A percentile compares a stretch with the other conserved stretches of the same genome.
phyloP scores from a whole-genome alignment of 2,888 invertebrate genomes.

The Hemithea aestivaria region DNA sequence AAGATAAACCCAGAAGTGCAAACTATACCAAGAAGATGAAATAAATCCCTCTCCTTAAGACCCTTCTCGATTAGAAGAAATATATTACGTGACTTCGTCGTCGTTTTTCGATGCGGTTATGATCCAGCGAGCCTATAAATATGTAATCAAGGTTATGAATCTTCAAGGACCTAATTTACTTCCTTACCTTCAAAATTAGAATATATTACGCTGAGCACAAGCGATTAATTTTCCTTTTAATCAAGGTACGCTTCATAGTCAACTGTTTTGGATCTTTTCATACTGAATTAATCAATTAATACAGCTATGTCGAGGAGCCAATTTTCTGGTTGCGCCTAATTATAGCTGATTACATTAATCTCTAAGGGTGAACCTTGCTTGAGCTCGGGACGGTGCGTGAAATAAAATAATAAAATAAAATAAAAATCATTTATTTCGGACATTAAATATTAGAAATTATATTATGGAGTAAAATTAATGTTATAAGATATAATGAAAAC shows the following conservation, averaged over 20 bases:
- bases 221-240: conserved; percentile 23
- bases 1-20: too few relatives aligned
- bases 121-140: conserved; percentile 1
- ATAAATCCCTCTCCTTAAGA: too few relatives aligned
- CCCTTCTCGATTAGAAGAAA: too few relatives aligned
- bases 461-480: too few relatives aligned
- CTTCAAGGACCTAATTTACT: conserved; percentile 12
- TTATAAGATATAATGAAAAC: too few relatives aligned
- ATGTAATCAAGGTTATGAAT: conserved; percentile 9
- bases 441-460: too few relatives aligned
- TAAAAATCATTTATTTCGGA: too few relatives aligned
- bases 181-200: conserved; percentile 17
- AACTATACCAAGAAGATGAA: too few relatives aligned
- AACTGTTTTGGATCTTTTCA: conserved; percentile 31
- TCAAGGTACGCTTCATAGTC: conserved; percentile 18
- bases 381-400: too few relatives aligned
- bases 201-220: conserved; percentile 14
- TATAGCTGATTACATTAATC: conserved; percentile 15
- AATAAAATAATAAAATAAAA: too few relatives aligned
- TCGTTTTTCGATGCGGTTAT: background rate
- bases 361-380: conserved; percentile 2
- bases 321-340: conserved; percentile 24
- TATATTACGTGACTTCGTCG: too few relatives aligned
- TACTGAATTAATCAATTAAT: conserved; percentile 38
- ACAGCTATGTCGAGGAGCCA: conserved; percentile 15